Evolutionary conservation across 2,113 vertebrate genomes (phyloP).

Genomic region (Desmodus rotundus): DNA sequence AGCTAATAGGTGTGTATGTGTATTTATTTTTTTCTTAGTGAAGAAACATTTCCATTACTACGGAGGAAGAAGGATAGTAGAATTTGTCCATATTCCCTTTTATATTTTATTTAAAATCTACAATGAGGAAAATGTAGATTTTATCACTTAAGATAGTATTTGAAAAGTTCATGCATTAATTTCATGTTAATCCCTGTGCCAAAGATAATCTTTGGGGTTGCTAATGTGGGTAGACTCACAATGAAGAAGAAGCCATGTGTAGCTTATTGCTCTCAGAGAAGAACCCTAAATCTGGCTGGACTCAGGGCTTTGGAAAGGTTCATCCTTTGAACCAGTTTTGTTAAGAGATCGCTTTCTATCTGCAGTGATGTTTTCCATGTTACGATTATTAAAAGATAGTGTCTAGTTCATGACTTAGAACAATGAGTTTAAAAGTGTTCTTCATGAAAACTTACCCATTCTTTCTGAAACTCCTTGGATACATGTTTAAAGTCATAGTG

Average conservation of each 20-base stretch:
- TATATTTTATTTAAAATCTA: neutral
- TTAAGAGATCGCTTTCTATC: neutral
- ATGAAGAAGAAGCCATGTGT: neutral
- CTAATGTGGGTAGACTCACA: neutral
- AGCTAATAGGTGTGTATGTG: neutral
- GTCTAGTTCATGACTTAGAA: neutral
- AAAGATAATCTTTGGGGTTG: neutral
- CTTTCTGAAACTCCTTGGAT: neutral
- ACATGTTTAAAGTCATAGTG: neutral
- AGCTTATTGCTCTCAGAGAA: neutral
- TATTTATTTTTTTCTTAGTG: neutral
- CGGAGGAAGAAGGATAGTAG: neutral
- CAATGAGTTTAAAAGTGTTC: neutral
- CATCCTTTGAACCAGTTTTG: neutral
- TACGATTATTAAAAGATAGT: neutral
- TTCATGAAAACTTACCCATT: neutral
- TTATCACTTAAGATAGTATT: neutral
- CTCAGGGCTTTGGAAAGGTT: neutral
- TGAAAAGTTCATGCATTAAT: neutral
- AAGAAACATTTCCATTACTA: neutral
- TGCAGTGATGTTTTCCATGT: neutral
- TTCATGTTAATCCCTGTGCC: neutral
- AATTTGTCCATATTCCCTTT: neutral
- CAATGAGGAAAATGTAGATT: neutral
- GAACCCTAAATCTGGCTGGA: fast-evolving